phyloP scores from a whole-genome alignment of 2,888 invertebrate species.

The Zelleria hepariella region DNA sequence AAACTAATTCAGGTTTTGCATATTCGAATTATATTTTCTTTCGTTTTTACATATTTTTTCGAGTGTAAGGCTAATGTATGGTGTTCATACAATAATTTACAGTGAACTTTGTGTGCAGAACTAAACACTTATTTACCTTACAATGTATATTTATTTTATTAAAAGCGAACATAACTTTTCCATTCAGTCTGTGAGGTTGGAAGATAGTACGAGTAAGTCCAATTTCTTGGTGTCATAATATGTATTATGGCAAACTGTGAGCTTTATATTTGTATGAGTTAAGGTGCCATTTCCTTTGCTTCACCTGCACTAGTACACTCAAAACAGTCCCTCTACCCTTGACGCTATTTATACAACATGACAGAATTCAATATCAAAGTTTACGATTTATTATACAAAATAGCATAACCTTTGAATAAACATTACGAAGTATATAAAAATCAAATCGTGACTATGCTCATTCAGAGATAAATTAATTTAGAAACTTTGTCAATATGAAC shows the following conservation, averaged over 20 bases:
- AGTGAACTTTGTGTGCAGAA: background rate
- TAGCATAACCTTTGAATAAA: too few relatives aligned
- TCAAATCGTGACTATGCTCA: too few relatives aligned
- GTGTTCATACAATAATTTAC: slow-evolving; percentile 1
- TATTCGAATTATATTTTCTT: slow-evolving; percentile 3
- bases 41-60: slow-evolving; percentile 1
- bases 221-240: background rate
- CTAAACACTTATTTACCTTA: slow-evolving; percentile 6
- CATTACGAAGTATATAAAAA: too few relatives aligned
- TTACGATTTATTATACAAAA: too few relatives aligned
- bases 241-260: background rate
- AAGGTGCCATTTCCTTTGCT: background rate
- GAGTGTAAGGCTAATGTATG: slow-evolving; percentile 6
- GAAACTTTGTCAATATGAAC: too few relatives aligned
- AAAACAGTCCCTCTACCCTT: background rate
- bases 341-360: too few relatives aligned
- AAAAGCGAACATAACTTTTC: background rate
- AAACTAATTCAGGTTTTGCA: background rate
- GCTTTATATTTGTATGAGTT: background rate
- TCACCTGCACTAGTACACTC: background rate
- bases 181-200: slow-evolving; percentile 42
- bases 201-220: slow-evolving; percentile 19
- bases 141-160: background rate
- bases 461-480: too few relatives aligned
- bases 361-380: too few relatives aligned